These are phyloP conservation scores for Characodon lateralis DNA, from an alignment of 2,797 vertebrate genomes.

Conservation along the genomic window DNA sequence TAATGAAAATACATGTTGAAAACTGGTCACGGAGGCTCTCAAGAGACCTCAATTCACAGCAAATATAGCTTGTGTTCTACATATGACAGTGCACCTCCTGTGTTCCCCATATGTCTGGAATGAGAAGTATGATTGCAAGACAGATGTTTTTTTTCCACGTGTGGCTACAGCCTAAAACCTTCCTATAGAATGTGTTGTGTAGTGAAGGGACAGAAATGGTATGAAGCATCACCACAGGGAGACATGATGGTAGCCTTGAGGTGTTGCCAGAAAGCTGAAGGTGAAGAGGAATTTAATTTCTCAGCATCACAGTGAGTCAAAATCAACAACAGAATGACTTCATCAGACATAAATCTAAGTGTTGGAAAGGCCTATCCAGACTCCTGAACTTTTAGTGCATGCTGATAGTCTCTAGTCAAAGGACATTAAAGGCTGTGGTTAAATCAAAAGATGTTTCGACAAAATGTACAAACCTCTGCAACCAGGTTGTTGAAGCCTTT, in stretches of 20 bases:
- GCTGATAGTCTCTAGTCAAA: background rate
- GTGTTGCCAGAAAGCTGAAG: background rate
- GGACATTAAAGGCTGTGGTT: background rate
- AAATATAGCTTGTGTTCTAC: background rate
- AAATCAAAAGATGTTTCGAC: background rate
- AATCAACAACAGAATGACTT: background rate
- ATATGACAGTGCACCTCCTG: background rate
- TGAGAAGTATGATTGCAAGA: background rate
- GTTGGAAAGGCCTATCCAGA: background rate
- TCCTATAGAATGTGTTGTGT: background rate
- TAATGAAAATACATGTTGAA: background rate
- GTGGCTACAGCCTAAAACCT: background rate
- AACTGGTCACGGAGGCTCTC: background rate
- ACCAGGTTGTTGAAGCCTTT: background rate
- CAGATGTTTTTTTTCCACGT: background rate
- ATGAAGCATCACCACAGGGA: background rate
- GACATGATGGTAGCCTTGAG: background rate
- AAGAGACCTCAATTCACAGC: background rate
- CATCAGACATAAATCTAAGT: background rate
- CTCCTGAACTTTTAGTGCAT: background rate
- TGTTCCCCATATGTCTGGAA: background rate
- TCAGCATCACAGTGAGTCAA: background rate
- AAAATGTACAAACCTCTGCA: background rate
- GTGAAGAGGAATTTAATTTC: background rate
- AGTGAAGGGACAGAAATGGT: background rate